Base-by-base conservation (phyloP, 2,797 vertebrate genomes). In the Percopsis omiscomaycus region DNA sequence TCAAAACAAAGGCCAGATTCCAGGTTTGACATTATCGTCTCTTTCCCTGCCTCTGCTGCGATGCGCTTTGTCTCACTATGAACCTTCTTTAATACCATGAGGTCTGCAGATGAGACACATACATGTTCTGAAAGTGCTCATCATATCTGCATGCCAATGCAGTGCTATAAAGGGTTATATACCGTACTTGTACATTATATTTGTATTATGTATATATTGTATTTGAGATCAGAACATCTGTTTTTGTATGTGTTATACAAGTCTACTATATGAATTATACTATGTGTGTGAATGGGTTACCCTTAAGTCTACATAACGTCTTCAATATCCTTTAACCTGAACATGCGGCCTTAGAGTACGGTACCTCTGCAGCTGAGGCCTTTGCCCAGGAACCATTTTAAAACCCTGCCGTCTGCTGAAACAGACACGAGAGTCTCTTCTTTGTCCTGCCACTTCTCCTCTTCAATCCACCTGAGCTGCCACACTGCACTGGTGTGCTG, bases 1-100 rank as follows among this genome's bases (percentile, higher is more conserved):
- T 95, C 94, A 3, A 97, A 95, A 74, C 95, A 96, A 83, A 95
- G 88, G 4, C 94, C 96, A 13, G 95, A 90, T 51, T 91, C 92
- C 64, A 91, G 83, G 0, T 68, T 81, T 10, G 92, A 93, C 66
- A 95, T 81, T 2, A 92, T 65, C 2, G 72, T 83, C 59, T 89
- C 78, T 68, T 83, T 93, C 68, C 77, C 86, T 29, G 86, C 87
- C 28, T 79, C 91, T 48, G 86, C 85, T 5, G 32, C 69, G 12
- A 58, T 62, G 12, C 54, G 74, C 53, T 61, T 92, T 70, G 37
- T 87, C 42, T 68, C 52, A 0, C 59, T 60, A 27, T 79, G 56
- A 0, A 75, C 89, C 79, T 85, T 84, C 73, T 87, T 95, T 61
- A 98, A 81, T 81, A 82, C 93, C 91, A 97, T 93, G 77, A 97